Percentiles rank a stretch among this genome's conserved stretches.
Evolutionary conservation across 2,888 invertebrate species (phyloP).

Genomic region (Callinectes sapidus): DNA sequence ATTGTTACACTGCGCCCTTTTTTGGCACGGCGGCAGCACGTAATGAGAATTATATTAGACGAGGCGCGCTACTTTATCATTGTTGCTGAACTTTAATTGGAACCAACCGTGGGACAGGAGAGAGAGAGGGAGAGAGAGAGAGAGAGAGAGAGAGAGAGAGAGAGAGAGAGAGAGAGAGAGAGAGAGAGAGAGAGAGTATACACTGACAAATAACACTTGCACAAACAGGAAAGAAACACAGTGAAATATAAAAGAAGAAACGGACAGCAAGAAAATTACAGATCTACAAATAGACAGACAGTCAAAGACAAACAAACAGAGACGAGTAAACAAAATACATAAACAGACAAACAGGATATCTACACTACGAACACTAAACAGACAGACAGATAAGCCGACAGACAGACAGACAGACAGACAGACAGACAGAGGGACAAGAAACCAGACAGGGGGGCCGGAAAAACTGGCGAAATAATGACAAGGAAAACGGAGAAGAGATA

Average conservation of each 20-base stretch:
- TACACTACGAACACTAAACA: too few relatives aligned
- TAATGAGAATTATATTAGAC: slow-evolving; percentile 35
- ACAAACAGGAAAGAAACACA: background rate
- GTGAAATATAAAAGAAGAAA: too few relatives aligned
- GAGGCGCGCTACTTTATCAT: background rate
- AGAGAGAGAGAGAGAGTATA: background rate
- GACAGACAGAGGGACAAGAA: background rate
- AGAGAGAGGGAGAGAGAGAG: background rate
- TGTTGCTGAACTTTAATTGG: background rate
- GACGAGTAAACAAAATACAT: background rate
- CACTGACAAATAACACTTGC: too few relatives aligned
- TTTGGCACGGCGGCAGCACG: background rate
- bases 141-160: background rate
- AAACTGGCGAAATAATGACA: background rate
- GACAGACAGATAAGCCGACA: background rate
- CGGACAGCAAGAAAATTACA: too few relatives aligned
- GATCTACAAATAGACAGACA: background rate
- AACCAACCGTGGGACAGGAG: background rate
- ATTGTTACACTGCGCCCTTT: background rate
- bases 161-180: background rate
- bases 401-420: background rate
- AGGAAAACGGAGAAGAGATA: background rate
- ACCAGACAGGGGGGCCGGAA: background rate
- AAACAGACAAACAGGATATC: background rate
- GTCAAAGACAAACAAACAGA: background rate